Evolutionary conservation across 2,888 invertebrate species (phyloP).

Genomic region (Gari tellinella): DNA sequence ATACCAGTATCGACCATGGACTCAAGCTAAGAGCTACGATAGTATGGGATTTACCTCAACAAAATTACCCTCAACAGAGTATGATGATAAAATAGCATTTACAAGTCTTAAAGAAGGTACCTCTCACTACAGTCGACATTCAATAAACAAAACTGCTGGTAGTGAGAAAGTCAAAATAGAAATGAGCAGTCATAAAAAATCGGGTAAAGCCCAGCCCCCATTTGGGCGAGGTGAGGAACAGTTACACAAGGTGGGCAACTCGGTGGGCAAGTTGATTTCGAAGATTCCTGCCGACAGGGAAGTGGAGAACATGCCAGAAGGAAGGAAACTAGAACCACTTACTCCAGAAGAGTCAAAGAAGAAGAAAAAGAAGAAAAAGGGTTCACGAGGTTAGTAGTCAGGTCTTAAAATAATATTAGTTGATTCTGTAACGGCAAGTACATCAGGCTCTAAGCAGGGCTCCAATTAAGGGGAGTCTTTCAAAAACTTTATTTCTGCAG

Average conservation of each 20-base stretch:
- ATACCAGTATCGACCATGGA: constrained; percentile 21
- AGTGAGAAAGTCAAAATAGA: constrained; percentile 63
- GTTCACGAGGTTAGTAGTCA: not conserved
- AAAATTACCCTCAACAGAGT: constrained; percentile 50
- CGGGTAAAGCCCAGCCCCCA: constrained; percentile 59
- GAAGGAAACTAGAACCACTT: constrained; percentile 49
- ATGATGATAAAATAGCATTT: constrained; percentile 62
- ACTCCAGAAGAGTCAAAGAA: constrained; percentile 58
- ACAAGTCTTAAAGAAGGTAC: constrained; percentile 44
- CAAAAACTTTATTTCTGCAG: too few relatives aligned
- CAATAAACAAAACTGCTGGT: constrained; percentile 42
- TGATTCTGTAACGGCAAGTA: too few relatives aligned
- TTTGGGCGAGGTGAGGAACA: constrained; percentile 63
- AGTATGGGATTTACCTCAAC: constrained; percentile 34
- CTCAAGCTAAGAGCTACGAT: constrained; percentile 12
- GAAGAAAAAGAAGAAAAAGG: constrained; percentile 68
- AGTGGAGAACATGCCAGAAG: constrained; percentile 66
- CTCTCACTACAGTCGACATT: constrained; percentile 51
- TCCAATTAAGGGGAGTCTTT: too few relatives aligned
- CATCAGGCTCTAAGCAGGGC: too few relatives aligned
- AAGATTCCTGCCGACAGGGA: constrained; percentile 37
- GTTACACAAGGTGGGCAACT: constrained; percentile 63
- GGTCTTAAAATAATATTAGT: too few relatives aligned
- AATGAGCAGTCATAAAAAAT: constrained; percentile 58
- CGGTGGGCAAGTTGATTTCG: constrained; percentile 54